Evolutionary conservation across 2,113 vertebrate species (phyloP), one percentile per base, ranked within the genome.

Genomic region (Monopterus albus): DNA sequence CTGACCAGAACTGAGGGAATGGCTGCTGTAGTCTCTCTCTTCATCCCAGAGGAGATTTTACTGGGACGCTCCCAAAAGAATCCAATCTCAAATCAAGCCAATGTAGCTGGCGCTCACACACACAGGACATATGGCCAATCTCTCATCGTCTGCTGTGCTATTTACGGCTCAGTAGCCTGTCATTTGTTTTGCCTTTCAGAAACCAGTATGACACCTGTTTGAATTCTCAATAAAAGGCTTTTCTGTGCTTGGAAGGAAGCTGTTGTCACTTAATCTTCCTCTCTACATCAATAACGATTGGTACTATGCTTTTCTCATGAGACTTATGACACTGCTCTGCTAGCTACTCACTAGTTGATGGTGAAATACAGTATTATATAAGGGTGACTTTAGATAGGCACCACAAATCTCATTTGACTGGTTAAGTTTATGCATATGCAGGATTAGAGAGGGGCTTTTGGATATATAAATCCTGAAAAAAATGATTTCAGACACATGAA

Each of bases 191-290:
- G 66, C 80, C 77, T 85, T 83, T 83, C 79, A 87, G 86, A 82
- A 90, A 81, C 78, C 84, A 81, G 81, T 78, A 83, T 81, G 87
- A 91, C 89, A 92, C 91, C 89, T 92, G 92, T 93, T 91, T 92
- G 91, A 92, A 90, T 92, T 91, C 87, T 75, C 85, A 74, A 83
- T 84, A 76, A 89, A 85, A 88, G 78, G 71, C 58, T 80, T 87
- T 85, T 87, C 83, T 83, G 52, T 78, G 78, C 75, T 66, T 72
- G 66, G 60, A 46, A 81, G 81, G 84, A 79, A 47, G 70, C 84
- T 83, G 79, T 69, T 82, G 78, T 84, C 79, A 84, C 77, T 82
- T 77, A 69, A 79, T 84, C 61, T 71, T 55, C 67, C 58, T 72
- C 66, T 72, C 72, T 58, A 75, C 80, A 72, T 78, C 71, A 66